Conservation (phyloP, 2,888 invertebrate genomes). For the Drosophila paramelanica region DNA sequence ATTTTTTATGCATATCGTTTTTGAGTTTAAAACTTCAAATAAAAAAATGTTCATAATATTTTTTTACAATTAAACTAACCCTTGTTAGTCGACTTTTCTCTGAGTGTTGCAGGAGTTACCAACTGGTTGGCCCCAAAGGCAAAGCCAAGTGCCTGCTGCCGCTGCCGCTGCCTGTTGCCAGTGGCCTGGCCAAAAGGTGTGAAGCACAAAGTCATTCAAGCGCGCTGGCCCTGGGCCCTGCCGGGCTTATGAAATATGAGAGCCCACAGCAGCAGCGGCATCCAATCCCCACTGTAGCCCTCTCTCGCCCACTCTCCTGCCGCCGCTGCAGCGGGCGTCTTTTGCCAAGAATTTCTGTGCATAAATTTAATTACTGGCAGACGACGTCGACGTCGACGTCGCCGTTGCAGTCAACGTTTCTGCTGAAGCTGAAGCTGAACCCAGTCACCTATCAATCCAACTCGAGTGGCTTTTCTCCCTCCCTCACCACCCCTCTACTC, state of each 20-base stretch:
- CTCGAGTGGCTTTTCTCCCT: constrained; percentile 77
- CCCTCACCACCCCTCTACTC: not conserved
- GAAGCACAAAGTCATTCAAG: constrained; percentile 81
- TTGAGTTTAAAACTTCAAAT: no score
- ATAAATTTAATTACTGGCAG: constrained; percentile 80
- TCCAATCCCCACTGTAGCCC: not conserved
- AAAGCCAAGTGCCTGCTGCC: constrained; percentile 54
- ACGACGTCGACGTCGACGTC: constrained; percentile 17
- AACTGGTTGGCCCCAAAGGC: constrained; percentile 40
- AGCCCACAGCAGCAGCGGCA: constrained; percentile 28
- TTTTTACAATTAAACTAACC: no score
- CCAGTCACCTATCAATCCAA: constrained; percentile 83
- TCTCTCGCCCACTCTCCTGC: not conserved
- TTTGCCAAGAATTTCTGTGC: constrained; percentile 79
- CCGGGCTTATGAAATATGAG: constrained; percentile 78
- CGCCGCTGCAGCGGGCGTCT: constrained; percentile 24
- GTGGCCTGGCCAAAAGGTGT: constrained; percentile 67
- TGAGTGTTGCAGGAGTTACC: constrained; percentile 39
- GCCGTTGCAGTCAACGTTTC: constrained; percentile 42
- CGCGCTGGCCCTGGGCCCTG: constrained; percentile 51
- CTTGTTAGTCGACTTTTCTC: not conserved
- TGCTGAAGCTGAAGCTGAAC: constrained; percentile 68
- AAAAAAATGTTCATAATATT: no score
- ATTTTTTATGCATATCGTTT: no score
- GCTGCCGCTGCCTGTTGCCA: constrained; percentile 9